phyloP scores from a whole-genome alignment of 2,797 vertebrate species.

The Columba guinea region DNA sequence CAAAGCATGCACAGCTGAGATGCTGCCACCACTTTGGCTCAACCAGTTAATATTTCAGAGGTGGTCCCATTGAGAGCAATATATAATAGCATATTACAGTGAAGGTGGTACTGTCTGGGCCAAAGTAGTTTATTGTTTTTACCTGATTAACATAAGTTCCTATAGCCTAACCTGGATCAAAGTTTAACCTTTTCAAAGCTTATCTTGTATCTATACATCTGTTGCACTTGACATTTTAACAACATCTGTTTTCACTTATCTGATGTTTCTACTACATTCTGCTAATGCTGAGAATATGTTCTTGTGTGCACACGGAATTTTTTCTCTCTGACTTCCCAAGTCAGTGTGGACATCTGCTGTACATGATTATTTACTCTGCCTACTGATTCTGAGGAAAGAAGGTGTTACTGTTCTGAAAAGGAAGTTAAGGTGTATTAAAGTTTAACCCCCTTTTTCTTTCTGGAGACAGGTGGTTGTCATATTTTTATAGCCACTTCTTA shows the following conservation, averaged over 20 bases:
- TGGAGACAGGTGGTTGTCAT: background rate
- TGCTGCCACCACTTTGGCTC: background rate
- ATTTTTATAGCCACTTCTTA: background rate
- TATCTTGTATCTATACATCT: conserved; percentile 25
- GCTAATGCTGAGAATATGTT: conserved; percentile 17
- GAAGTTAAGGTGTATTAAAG: background rate
- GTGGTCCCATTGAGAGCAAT: background rate
- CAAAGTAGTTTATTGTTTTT: conserved; percentile 1
- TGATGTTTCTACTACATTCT: conserved; percentile 33
- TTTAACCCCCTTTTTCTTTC: background rate
- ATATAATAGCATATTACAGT: background rate
- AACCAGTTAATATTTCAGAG: background rate
- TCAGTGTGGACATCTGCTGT: conserved; percentile 1
- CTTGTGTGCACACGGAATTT: background rate
- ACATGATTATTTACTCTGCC: background rate
- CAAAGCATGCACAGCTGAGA: background rate
- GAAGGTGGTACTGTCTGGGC: background rate
- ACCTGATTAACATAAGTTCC: conserved; percentile 7
- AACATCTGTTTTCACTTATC: conserved; percentile 59
- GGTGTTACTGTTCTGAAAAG: conserved; percentile 7
- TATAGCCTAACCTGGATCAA: conserved; percentile 14
- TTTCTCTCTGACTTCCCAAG: conserved; percentile 11
- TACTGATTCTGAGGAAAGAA: conserved; percentile 22
- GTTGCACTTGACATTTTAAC: conserved; percentile 55
- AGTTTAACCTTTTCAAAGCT: conserved; percentile 37